These are phyloP conservation scores for Lagria hirta DNA, from an alignment of 2,888 invertebrate genomes.

Conservation along the genomic window DNA sequence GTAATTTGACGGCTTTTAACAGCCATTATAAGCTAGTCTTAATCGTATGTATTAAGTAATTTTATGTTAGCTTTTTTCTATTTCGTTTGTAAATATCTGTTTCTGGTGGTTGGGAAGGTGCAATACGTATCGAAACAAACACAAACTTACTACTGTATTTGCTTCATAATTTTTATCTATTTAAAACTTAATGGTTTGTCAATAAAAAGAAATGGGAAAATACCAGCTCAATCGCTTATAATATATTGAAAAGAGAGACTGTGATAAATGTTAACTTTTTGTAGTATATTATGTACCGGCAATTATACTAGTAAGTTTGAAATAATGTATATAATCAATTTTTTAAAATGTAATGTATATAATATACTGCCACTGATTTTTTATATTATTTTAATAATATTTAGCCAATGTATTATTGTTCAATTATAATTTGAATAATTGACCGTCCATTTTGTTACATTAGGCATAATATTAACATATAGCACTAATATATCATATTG, in stretches of 20 bases:
- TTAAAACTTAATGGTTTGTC: slow-evolving; percentile 18
- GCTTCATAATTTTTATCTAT: slow-evolving; percentile 27
- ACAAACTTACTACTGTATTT: slow-evolving; percentile 50
- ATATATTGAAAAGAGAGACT: slow-evolving; percentile 26
- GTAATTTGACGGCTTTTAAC: too few relatives aligned
- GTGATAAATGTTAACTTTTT: slow-evolving; percentile 33
- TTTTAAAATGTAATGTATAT: too few relatives aligned
- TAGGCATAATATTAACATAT: slow-evolving; percentile 12
- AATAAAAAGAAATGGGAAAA: slow-evolving; percentile 7
- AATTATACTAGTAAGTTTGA: slow-evolving; percentile 46
- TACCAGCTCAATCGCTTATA: slow-evolving; percentile 24
- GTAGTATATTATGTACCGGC: slow-evolving; percentile 30
- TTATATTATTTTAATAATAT: slow-evolving; percentile 4
- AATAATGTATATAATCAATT: slow-evolving; percentile 33
- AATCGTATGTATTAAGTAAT: slow-evolving; percentile 11
- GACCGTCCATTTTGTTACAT: slow-evolving; percentile 34
- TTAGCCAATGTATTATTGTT: slow-evolving; percentile 4
- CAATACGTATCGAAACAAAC: slow-evolving; percentile 44
- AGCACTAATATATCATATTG: slow-evolving; percentile 15
- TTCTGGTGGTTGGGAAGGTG: slow-evolving; percentile 56
- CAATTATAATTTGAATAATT: slow-evolving; percentile 21
- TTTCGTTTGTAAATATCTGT: slow-evolving; percentile 28
- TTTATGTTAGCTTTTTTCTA: slow-evolving; percentile 36
- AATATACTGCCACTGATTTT: slow-evolving; percentile 17
- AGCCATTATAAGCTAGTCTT: slow-evolving; percentile 20